Conservation (phyloP, 1,140 invertebrate genomes). For the Drosophila pruinosa region DNA sequence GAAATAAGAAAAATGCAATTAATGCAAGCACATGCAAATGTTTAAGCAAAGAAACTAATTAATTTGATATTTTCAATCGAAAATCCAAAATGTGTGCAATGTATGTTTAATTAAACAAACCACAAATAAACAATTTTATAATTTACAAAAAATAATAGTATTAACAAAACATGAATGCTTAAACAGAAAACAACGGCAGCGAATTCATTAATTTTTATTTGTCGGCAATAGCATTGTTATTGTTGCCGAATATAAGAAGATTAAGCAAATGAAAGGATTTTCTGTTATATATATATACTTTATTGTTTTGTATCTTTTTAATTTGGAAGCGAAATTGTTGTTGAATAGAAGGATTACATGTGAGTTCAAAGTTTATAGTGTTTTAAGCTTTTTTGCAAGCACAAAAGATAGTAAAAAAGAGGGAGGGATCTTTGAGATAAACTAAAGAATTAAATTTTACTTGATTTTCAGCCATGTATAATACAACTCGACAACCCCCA, state of each 20-base stretch:
- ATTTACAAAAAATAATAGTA: conserved; percentile 31
- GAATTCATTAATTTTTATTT: conserved; percentile 42
- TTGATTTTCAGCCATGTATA: conserved; percentile 51
- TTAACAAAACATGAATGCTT: conserved; percentile 18
- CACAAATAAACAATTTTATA: conserved; percentile 44
- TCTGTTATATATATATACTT: conserved; percentile 23
- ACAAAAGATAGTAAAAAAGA: conserved; percentile 18
- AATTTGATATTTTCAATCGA: conserved; percentile 39
- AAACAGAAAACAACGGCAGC: conserved; percentile 20
- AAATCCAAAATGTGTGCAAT: conserved; percentile 60
- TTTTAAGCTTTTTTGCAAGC: conserved; percentile 22
- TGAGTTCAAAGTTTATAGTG: conserved; percentile 5
- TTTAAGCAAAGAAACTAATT: conserved; percentile 17
- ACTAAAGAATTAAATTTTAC: conserved; percentile 29
- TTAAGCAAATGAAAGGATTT: conserved; percentile 19
- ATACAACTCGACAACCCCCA: conserved; percentile 29
- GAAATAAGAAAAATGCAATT: not conserved
- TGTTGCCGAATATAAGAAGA: conserved; percentile 25
- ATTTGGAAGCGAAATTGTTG: conserved; percentile 20
- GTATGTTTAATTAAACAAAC: conserved; percentile 52
- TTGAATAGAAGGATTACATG: conserved; percentile 16
- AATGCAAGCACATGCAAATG: conserved; percentile 4
- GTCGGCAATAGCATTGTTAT: conserved; percentile 26
- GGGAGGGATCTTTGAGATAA: conserved; percentile 23
- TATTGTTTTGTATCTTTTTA: conserved; percentile 5